Conservation (phyloP, 2,113 vertebrate species). For the Oryctolagus cuniculus region mOryCun1.1 NC_091440.1:4527001-4527500, state of each 20-base stretch:
- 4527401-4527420: background rate
- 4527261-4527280: background rate
- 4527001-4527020: conserved; percentile 64
- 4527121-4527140: background rate
- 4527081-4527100: background rate
- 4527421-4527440: background rate
- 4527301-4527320: background rate
- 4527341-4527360: background rate
- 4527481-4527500: background rate
- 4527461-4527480: background rate
- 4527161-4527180: background rate
- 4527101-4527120: background rate
- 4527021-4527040: conserved; percentile 45
- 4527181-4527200: background rate
- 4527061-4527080: conserved; percentile 36
- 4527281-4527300: background rate
- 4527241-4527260: background rate
- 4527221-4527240: background rate
- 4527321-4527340: background rate
- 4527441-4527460: background rate
- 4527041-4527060: background rate
- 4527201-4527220: background rate
- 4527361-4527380: background rate
- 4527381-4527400: background rate
- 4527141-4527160: background rate